A percentile compares a stretch with the other conserved stretches of the same genome.
Evolutionary conservation across 1,140 invertebrate species (phyloP).

Genomic region (Hyphantria cunea): DNA sequence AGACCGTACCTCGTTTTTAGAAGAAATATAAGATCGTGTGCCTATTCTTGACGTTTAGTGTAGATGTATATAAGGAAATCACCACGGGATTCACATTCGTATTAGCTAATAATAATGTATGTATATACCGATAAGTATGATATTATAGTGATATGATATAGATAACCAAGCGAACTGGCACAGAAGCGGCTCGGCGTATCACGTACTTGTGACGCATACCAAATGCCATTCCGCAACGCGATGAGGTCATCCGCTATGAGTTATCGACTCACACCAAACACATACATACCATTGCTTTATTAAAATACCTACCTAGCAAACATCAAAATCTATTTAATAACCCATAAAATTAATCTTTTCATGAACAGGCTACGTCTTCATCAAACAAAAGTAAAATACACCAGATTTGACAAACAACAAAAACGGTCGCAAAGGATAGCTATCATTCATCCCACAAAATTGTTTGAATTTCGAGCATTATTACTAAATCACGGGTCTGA

Average conservation of each 20-base stretch:
- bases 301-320: conserved; percentile 36
- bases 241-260: conserved; percentile 47
- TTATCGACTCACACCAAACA: conserved; percentile 37
- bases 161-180: conserved; percentile 32
- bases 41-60: no score
- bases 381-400: no score
- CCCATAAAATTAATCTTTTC: neutral
- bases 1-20: no score
- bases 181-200: conserved; percentile 42
- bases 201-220: conserved; percentile 51
- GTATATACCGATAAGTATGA: conserved; percentile 17
- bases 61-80: no score
- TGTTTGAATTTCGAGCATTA: neutral
- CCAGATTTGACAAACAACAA: neutral
- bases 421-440: no score
- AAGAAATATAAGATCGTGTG: no score
- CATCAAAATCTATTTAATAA: conserved; percentile 6
- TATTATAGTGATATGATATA: conserved; percentile 6
- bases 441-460: no score
- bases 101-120: no score
- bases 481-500: conserved; percentile 7
- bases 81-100: no score
- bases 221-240: conserved; percentile 45
- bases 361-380: no score
- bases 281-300: conserved; percentile 44